Conservation (phyloP, 37 sponge, comb jelly and placozoan species). For the Corticium candelabrum region DNA sequence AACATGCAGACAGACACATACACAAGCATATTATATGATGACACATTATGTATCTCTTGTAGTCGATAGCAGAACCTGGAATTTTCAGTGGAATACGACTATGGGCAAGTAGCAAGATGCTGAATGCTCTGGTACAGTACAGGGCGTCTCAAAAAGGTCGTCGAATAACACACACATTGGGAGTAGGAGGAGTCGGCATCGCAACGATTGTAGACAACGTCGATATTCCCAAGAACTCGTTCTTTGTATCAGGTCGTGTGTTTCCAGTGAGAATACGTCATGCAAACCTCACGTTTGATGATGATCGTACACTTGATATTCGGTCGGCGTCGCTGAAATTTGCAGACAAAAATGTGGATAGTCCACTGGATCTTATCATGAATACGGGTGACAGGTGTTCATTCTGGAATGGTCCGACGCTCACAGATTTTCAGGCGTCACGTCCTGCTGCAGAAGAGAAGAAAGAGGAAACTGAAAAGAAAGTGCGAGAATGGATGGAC, state of each 20-base stretch:
- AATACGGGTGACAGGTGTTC: background rate
- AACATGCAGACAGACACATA: too few species aligned
- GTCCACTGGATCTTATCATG: background rate
- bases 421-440: background rate
- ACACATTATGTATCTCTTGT: too few species aligned
- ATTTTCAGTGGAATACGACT: background rate
- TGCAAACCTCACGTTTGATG: background rate
- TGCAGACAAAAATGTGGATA: background rate
- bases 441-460: background rate
- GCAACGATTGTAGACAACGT: background rate
- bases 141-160: too few species aligned
- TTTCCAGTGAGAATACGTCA: background rate
- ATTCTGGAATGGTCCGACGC: background rate
- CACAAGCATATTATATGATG: too few species aligned
- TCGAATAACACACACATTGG: background rate
- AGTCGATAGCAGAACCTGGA: background rate
- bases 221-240: background rate
- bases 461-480: background rate
- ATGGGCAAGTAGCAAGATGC: too few species aligned
- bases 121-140: too few species aligned
- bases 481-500: background rate
- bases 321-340: background rate
- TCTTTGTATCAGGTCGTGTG: background rate
- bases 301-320: background rate
- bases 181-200: background rate